Base-by-base conservation (phyloP, 2,888 invertebrate genomes). In the Pteria penguin region DNA sequence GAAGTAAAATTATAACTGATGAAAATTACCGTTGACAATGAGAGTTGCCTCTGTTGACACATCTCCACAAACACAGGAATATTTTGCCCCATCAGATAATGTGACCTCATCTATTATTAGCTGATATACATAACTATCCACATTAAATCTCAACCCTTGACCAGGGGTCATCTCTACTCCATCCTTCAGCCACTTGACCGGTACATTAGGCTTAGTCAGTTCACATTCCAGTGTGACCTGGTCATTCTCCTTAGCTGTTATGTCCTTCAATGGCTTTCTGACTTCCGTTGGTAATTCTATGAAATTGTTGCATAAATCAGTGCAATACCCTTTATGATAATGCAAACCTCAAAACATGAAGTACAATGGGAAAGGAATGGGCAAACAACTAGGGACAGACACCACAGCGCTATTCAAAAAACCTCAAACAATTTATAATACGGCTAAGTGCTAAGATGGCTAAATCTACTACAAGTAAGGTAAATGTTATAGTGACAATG, bases 161-260 rank as follows among this genome's bases (percentile, higher is more conserved):
- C 96, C 96, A 60, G 96, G 96, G 86, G 95, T 96, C 0, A 97
- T 94, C 92, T 97, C 96, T 86, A 95, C 95, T 95, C 88, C 90
- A 76, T 90, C 85, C 79, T 96, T 96, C 93, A 95, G 96, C 97
- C 98, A 98, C 90, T 95, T 96, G 0, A 97, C 97, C 2, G 97
- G 93, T 24, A 97, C 97, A 92, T 98, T 97, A 45, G 97, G 97
- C 93, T 98, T 98, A 27, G 97, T 97, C 14, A 98, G 93, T 92
- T 98, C 97, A 85, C 98, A 96, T 88, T 97, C 96, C 91, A 98
- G 97, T 32, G 94, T 95, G 1, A 96, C 97, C 84, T 78, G 79
- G 26, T 83, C 82, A 63, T 87, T 84, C 67, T 84, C 86, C 63
- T 79, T 83, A 36, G 86, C 79, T 26, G 31, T 82, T 60, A 77